Evolutionary conservation across 1,140 invertebrate genomes (phyloP), one percentile per base, ranked within the genome.

Genomic region (Pectinophora gossypiella): DNA sequence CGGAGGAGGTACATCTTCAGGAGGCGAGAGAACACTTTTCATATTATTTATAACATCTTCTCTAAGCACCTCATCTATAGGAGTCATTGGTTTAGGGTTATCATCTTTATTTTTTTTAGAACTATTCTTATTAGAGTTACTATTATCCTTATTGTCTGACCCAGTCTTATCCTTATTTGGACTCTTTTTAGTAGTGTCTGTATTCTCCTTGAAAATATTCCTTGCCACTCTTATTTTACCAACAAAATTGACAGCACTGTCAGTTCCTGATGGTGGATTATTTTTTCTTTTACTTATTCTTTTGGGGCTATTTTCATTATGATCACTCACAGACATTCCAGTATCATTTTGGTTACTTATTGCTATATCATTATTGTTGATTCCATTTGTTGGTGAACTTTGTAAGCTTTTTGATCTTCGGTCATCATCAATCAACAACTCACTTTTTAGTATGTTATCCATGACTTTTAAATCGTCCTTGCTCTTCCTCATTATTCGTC

Each of bases 391-490:
- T 13, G 49, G 16, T 42, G 47, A 23, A 42, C 55, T 59, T 38
- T 59, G 54, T 32, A n/a, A 12, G 23, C 68, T 27, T 50, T 59
- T 48, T 59, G 38, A 27, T 46, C 59, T 67, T 4, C n/a, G 49
- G 19, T 20, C 60, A 10, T 73, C 70, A 44, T 64, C 47, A 54
- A 87, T 83, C 45, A 74, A 54, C 9, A 85, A 64, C 71, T 87
- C 81, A 70, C 58, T 73, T 57, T 75, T 76, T 55, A 84, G 63
- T 38, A 83, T 72, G 22, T 76, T 68, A 54, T 78, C 72, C 47
- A 72, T 54, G 3, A 78, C 36, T 54, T 67, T 62, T 9, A 82
- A 54, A 48, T 75, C 57, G 19, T 65, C 54, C 54, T 71, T 78
- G 19, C 42, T 68, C 56, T 73, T 80, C 19, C 61, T 59, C 70